Percentiles rank a stretch among this genome's conserved stretches.
Conservation (phyloP, 2,888 invertebrate genomes). For the Chrysomela aeneicollis region DNA sequence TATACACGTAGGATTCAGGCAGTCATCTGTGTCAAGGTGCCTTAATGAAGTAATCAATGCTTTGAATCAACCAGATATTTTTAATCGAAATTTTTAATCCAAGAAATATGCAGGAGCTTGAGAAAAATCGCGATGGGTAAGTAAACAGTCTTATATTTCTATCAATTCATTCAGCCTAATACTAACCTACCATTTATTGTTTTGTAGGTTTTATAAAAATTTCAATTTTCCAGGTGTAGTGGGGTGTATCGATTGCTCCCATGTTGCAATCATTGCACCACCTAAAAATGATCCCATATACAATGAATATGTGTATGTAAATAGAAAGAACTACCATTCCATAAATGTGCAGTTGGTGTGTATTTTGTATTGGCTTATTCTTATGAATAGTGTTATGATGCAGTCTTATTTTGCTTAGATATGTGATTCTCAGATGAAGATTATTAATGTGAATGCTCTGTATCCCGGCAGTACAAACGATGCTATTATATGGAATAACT, state of each 20-base stretch:
- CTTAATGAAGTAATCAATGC: not conserved
- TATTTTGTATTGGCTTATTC: not conserved
- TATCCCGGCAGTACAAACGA: not conserved
- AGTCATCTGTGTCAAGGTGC: not conserved
- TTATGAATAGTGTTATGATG: not conserved
- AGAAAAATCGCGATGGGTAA: not conserved
- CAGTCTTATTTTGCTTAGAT: no score
- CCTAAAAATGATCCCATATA: not conserved
- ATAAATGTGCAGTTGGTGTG: no score
- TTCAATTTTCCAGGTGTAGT: no score
- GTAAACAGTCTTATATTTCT: no score
- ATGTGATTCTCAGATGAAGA: no score
- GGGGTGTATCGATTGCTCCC: no score
- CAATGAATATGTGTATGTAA: no score
- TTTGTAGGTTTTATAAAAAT: no score
- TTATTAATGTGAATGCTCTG: not conserved
- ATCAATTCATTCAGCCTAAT: no score
- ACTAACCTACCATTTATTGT: no score
- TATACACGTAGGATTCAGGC: conserved; percentile 4
- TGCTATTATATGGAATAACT: not conserved
- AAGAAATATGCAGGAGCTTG: conserved; percentile 7
- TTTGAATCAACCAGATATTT: conserved; percentile 6
- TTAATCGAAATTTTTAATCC: not conserved
- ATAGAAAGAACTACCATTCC: no score
- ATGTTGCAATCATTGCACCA: no score